Percentiles rank a stretch among this genome's conserved stretches.
These are phyloP conservation scores for Sebastes taczanowskii DNA, from an alignment of 2,797 vertebrate genomes.

Conservation along the genomic window DNA sequence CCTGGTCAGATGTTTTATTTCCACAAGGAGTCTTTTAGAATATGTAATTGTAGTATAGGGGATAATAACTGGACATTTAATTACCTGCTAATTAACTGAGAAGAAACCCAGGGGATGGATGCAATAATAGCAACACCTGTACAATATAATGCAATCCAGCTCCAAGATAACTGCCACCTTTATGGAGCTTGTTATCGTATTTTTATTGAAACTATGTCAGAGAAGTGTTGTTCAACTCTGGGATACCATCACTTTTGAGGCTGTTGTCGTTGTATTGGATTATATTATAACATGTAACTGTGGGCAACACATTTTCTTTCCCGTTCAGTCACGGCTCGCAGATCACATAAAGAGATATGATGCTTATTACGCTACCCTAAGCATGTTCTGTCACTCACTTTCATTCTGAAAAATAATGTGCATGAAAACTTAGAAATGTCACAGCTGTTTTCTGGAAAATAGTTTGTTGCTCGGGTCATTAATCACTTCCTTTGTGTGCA, in stretches of 20 bases:
- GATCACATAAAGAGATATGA: not conserved
- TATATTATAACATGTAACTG: not conserved
- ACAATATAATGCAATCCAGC: not conserved
- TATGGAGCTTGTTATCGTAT: not conserved
- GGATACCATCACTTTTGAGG: not conserved
- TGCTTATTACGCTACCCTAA: not conserved
- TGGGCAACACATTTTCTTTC: not conserved
- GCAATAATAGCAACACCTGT: not conserved
- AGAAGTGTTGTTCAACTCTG: not conserved
- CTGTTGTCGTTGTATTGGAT: not conserved
- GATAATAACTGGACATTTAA: not conserved
- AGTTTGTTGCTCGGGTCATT: not conserved
- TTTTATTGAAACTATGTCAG: not conserved
- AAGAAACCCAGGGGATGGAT: not conserved
- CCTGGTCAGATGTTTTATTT: not conserved
- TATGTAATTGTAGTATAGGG: not conserved
- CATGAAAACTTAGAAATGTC: conserved; percentile 2
- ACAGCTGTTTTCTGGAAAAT: conserved; percentile 20
- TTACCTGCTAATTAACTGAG: not conserved
- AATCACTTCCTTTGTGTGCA: conserved; percentile 55
- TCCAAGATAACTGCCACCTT: not conserved
- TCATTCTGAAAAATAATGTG: not conserved
- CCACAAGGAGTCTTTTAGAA: not conserved
- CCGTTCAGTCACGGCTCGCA: not conserved
- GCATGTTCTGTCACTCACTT: not conserved